Evolutionary conservation across 2,797 vertebrate species (phyloP), one percentile per base, ranked within the genome.

Genomic region (Hypotaenidia okinawae): DNA sequence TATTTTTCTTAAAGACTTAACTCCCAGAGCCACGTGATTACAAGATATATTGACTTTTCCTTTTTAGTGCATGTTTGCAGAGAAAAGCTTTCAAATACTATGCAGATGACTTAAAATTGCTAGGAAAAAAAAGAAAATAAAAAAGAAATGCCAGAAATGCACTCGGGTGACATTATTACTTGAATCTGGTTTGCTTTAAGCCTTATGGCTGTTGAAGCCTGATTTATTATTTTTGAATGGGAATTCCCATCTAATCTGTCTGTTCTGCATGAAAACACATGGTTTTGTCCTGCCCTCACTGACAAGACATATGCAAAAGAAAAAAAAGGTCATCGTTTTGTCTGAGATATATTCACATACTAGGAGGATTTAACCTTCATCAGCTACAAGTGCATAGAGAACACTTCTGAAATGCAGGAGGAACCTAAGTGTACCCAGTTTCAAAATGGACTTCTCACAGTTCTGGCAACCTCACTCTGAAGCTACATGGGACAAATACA

Each of bases 231-330:
- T 85, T 90, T 66, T 68, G 37, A 66, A 68, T 4, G 23, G 78
- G 75, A 93, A 95, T 80, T 87, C 80, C 58, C 72, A 68, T 54
- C 78, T 96, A 90, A 82, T 63, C 81, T 94, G 39, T 41, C 77
- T 93, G 58, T 80, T 66, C 84, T 79, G 13, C 1, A 0, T 78
- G 69, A 55, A 90, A 95, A 79, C 35, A 35, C 57, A 62, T 49
- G 69, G 57, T 49, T 61, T 58, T 18, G 91, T 49, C 64, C 51
- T 91, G 61, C 47, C 62, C 64, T 52, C 57, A 43, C 3, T 57
- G 68, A 86, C 33, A 57, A 93, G 47, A 79, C 73, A 67, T 12
- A 24, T 37, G 70, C 16, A 64, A n/a, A 87, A 66, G 35, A 72
- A 89, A 94, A 94, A 70, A 93, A 77, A 54, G 7, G 13, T 62